phyloP scores from a whole-genome alignment of 1,140 invertebrate species.

The Pseudachorutes palmiensis region DNA sequence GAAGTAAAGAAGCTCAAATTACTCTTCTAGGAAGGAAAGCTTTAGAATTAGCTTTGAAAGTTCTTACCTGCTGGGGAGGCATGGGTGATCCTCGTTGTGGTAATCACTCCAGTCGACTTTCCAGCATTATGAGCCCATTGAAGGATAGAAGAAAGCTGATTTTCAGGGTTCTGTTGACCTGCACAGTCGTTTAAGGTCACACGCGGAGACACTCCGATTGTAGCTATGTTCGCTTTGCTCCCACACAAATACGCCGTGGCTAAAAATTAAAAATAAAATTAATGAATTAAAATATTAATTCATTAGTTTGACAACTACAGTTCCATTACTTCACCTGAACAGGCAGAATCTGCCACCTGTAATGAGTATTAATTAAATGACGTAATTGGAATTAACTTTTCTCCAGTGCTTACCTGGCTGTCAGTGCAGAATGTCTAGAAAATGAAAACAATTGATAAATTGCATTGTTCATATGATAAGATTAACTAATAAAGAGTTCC shows the following conservation, averaged over 20 bases:
- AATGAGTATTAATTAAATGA: background rate
- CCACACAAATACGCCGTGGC: conserved; percentile 48
- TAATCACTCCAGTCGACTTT: conserved; percentile 45
- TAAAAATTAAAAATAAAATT: background rate
- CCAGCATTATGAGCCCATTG: conserved; percentile 34
- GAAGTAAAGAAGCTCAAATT: background rate
- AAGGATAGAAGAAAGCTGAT: conserved; percentile 35
- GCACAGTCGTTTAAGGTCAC: conserved; percentile 27
- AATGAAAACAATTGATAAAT: conserved; percentile 4
- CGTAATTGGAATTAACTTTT: background rate
- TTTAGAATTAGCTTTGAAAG: too few relatives aligned
- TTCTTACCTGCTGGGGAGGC: conserved; percentile 40
- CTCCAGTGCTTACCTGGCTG: background rate
- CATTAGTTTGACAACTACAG: background rate
- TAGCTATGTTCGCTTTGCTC: conserved; percentile 41
- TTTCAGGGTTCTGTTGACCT: conserved; percentile 21
- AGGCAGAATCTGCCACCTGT: conserved; percentile 49
- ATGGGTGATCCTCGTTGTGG: conserved; percentile 48
- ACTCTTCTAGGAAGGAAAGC: background rate
- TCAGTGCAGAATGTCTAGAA: conserved; percentile 45
- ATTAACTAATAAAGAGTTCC: too few relatives aligned
- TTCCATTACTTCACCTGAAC: conserved; percentile 36
- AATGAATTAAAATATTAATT: background rate
- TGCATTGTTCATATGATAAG: background rate
- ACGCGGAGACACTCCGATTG: conserved; percentile 37